Evolutionary conservation across 2,797 vertebrate genomes (phyloP), one percentile per base, ranked within the genome.

Genomic region (Sarcoramphus papa): DNA sequence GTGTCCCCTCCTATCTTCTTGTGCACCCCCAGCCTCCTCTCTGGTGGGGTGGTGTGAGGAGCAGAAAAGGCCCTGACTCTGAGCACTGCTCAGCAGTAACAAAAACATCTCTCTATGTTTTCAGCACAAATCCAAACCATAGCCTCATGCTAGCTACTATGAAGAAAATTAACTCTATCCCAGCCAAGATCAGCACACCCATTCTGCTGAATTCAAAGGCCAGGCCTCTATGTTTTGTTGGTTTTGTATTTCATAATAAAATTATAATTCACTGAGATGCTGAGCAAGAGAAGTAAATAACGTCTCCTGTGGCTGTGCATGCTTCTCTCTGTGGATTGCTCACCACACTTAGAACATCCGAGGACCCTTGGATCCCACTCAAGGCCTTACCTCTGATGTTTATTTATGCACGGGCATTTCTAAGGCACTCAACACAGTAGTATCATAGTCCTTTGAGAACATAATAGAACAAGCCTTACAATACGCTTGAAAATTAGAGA

Each of bases 281-380:
- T 90, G 76, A 90, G 54, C 45, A 91, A 75, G 30, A 85, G 69
- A 60, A 92, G 41, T 53, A 93, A 95, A 69, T 95, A 96, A 96
- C 67, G 35, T 40, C 94, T 62, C 12, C 60, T 0, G 2, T 33
- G 56, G 17, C 8, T 40, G 19, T 51, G 28, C 30, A 59, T 25
- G 18, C 15, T 81, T 72, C 20, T 79, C 43, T 80, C n/a, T 76
- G 25, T 84, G 85, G 92, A 73, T 70, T 88, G 54, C 45, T 85
- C 65, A 40, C 62, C 37, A 56, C 33, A 59, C 37, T 57, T 59
- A 80, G 14, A 80, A 80, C 27, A 88, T 68, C 59, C 31, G 37
- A 92, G 62, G 47, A 88, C 67, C 41, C n/a, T 69, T 94, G 70
- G 82, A 90, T 83, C 41, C 28, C 40, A 47, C 85, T 92, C 76